Evolutionary conservation across 2,888 invertebrate genomes (phyloP).

Genomic region (Agrotis exclamationis): DNA sequence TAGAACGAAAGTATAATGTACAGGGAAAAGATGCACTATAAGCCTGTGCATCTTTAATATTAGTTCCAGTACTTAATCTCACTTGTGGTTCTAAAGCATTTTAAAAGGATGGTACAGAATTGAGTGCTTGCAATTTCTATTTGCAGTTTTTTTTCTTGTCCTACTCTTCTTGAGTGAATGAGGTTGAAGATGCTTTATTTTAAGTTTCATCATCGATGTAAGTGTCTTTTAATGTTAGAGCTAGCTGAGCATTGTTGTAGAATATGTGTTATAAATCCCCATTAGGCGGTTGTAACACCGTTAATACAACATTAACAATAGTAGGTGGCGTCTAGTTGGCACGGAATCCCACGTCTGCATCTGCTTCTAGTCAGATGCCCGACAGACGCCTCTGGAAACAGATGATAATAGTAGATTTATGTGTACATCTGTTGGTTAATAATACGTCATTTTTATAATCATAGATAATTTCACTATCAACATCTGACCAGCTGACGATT

Average conservation of each 20-base stretch:
- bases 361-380: slow-evolving; percentile 68
- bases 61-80: slow-evolving; percentile 18
- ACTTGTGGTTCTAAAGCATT: slow-evolving; percentile 17
- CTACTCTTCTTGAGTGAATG: slow-evolving; percentile 15
- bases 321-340: slow-evolving; percentile 61
- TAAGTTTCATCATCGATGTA: slow-evolving; percentile 32
- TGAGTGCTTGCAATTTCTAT: background rate
- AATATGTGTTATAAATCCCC: slow-evolving; percentile 51
- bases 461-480: slow-evolving; percentile 44
- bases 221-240: slow-evolving; percentile 50
- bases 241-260: slow-evolving; percentile 35
- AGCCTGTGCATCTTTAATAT: slow-evolving; percentile 27
- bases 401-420: slow-evolving; percentile 59
- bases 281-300: slow-evolving; percentile 52
- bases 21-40: slow-evolving; percentile 34
- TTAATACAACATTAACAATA: slow-evolving; percentile 62
- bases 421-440: slow-evolving; percentile 68
- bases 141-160: slow-evolving; percentile 15
- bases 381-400: slow-evolving; percentile 57
- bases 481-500: slow-evolving; percentile 18
- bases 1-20: slow-evolving; percentile 48
- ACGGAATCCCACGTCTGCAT: slow-evolving; percentile 67
- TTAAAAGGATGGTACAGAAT: slow-evolving; percentile 17
- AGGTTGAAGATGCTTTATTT: slow-evolving; percentile 16
- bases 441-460: slow-evolving; percentile 59